These are phyloP conservation scores for Mormyrops boulengeri DNA, from an alignment of 2,797 vertebrate genomes.

Conservation along the genomic window DNA sequence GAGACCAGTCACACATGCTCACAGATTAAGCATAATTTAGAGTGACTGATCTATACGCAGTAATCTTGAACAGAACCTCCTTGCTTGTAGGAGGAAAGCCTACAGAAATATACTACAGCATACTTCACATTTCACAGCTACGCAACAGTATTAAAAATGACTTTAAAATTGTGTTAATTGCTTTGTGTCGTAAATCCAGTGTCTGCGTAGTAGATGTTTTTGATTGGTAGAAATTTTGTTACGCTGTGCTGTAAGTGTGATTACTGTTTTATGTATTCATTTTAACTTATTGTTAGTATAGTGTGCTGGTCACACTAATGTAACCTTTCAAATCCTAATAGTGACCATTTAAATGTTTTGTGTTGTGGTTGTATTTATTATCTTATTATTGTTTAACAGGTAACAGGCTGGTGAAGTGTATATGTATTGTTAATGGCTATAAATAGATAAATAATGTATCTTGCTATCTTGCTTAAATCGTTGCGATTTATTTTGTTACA, in stretches of 20 bases:
- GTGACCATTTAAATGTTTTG: background rate
- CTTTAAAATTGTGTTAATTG: background rate
- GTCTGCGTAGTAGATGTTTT: background rate
- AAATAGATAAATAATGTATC: background rate
- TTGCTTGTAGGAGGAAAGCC: background rate
- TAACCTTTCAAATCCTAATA: background rate
- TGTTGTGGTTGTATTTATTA: conserved; percentile 12
- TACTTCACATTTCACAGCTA: conserved; percentile 31
- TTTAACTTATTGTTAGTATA: background rate
- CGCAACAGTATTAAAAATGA: conserved; percentile 5
- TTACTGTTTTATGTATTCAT: background rate
- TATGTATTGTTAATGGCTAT: conserved; percentile 6
- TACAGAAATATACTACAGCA: background rate
- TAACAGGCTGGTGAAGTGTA: background rate
- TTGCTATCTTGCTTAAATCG: background rate
- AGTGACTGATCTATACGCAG: background rate
- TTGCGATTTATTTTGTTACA: conserved; percentile 16
- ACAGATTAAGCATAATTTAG: background rate
- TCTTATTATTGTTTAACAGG: conserved; percentile 6
- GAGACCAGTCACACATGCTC: background rate
- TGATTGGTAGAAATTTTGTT: background rate
- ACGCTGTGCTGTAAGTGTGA: conserved; percentile 5
- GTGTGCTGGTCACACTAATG: conserved; percentile 17
- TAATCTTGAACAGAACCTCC: background rate
- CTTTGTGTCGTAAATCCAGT: conserved; percentile 7